phyloP scores from a whole-genome alignment of 2,113 vertebrate species.

The Syngnathus typhle region DNA sequence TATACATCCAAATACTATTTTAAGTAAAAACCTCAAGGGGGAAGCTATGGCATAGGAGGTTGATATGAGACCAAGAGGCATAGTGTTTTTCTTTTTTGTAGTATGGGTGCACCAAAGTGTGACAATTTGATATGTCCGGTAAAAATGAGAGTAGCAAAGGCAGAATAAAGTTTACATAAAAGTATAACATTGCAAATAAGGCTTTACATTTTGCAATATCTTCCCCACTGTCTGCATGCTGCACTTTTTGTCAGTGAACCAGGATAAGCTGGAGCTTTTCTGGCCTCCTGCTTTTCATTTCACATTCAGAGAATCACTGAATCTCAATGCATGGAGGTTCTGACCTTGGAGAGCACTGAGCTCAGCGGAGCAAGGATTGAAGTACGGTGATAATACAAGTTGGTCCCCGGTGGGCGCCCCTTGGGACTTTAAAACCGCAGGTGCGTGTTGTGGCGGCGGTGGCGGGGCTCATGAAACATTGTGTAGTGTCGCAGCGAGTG shows the following conservation, averaged over 20 bases:
- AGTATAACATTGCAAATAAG: neutral
- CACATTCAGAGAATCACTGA: neutral
- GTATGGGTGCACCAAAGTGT: slow-evolving; percentile 2
- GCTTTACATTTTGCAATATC: neutral
- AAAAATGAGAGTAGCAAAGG: neutral
- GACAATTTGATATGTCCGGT: slow-evolving; percentile 15
- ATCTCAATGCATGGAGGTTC: neutral
- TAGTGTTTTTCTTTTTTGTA: slow-evolving; percentile 2
- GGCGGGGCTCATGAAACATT: neutral
- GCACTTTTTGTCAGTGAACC: neutral
- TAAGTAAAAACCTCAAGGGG: slow-evolving; percentile 30
- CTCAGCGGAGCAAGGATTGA: neutral
- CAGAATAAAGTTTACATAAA: slow-evolving; percentile 1
- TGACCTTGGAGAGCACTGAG: slow-evolving; percentile 1
- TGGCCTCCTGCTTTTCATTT: neutral
- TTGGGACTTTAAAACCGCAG: neutral
- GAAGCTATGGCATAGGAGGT: slow-evolving; percentile 26
- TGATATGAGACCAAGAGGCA: slow-evolving; percentile 10
- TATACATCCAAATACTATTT: slow-evolving; percentile 26
- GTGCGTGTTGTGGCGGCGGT: neutral
- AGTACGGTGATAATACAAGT: neutral
- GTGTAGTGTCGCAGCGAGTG: neutral
- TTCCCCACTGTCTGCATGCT: neutral
- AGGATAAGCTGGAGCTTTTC: neutral
- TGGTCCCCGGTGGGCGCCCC: neutral